phyloP scores from a whole-genome alignment of 2,113 vertebrate genomes.

The Dunckerocampus dactyliophorus region DNA sequence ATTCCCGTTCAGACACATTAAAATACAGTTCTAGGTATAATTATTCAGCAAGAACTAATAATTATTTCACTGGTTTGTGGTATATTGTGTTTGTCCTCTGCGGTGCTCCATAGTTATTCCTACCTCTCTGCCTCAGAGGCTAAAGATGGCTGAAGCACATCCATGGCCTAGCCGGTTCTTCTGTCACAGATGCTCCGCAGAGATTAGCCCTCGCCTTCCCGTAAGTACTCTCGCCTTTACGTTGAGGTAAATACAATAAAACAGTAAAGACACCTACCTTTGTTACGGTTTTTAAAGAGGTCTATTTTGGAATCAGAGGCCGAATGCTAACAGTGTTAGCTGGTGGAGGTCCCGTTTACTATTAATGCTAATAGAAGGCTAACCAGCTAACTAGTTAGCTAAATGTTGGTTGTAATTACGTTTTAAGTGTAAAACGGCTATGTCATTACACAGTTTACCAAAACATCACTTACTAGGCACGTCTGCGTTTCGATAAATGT shows the following conservation, averaged over 20 bases:
- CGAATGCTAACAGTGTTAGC: constrained; percentile 47
- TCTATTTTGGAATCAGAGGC: background rate
- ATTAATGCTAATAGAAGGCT: constrained; percentile 11
- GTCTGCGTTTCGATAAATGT: too few relatives aligned
- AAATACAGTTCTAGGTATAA: background rate
- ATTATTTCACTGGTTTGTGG: background rate
- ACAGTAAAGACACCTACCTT: background rate
- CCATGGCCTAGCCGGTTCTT: constrained; percentile 85
- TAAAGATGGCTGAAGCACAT: constrained; percentile 88
- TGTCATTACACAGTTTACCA: too few relatives aligned
- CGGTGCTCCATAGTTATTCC: constrained; percentile 54
- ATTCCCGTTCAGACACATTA: too few relatives aligned
- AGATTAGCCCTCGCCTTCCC: constrained; percentile 77
- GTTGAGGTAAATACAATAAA: background rate
- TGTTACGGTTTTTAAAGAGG: background rate
- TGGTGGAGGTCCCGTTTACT: constrained; percentile 3
- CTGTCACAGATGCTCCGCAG: constrained; percentile 84
- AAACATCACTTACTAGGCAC: too few relatives aligned
- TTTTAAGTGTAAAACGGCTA: background rate
- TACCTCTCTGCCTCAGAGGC: constrained; percentile 37
- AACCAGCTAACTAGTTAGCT: constrained; percentile 14
- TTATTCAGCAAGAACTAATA: background rate
- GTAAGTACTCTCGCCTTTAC: constrained; percentile 51
- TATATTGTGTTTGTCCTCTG: constrained; percentile 47
- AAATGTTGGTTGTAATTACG: background rate